Evolutionary conservation across 2,888 invertebrate genomes (phyloP), one percentile per base, ranked within the genome.

Genomic region (Erebia palarica): DNA sequence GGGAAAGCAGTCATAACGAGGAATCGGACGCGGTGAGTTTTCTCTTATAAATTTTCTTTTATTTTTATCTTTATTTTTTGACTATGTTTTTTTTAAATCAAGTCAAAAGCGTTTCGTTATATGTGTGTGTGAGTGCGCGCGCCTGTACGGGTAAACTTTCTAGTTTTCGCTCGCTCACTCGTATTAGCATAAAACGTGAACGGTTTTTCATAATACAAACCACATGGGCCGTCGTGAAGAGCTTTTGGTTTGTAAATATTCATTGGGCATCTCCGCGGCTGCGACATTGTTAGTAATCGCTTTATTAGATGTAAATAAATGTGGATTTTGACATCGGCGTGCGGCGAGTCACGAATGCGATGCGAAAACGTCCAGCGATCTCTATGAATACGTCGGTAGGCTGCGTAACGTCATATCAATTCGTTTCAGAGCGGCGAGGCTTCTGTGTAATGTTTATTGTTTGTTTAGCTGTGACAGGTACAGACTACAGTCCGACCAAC

Each of bases 151-250:
- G 90, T 86, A 84, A 82, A 93, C 93, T 93, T 93, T 93, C 93
- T 93, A 93, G 93, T 92, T 92, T 92, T 92, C 93, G 92, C 92
- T 90, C 86, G 87, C 84, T 86, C 84, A 79, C 79, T 77, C 83
- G 84, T 88, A 92, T 93, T 92, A 90, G 90, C 93, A 92, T 92
- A 90, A 89, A 87, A 93, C 93, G 93, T 92, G 93, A 88, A 89
- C 84, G 86, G 92, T 92, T 92, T 93, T 92, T 92, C 91, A 90
- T 92, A 91, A 91, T 91, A 90, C 85, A 87, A 88, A 85, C 84
- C 87, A 85, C 90, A 88, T 91, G 88, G 89, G 85, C 84, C 84
- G 80, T 82, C 86, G 21, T 85, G 85, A 87, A 82, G 83, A 80
- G 82, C 84, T 84, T 86, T 87, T 87, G 81, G 81, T 79, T 79